Evolutionary conservation across 1,140 invertebrate species (phyloP), one percentile per base, ranked within the genome.

Genomic region (Frieseomelitta varia): DNA sequence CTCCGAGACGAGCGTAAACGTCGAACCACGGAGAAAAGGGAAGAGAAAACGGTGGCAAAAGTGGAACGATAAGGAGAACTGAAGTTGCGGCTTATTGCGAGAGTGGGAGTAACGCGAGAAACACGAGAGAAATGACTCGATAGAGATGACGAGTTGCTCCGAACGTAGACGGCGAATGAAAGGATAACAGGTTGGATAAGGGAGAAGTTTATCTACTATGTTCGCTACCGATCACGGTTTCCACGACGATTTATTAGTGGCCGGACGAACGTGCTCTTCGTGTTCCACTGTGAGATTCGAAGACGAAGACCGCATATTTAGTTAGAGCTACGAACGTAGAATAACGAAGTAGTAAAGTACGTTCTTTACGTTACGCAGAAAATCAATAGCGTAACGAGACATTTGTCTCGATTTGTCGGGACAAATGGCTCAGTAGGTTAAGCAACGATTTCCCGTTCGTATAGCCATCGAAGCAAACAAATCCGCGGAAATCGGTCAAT

Each of bases 161-260:
- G 55, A 76, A 34, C 24, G 53, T 15, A n/a, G 21, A 21, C n/a
- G 55, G 21, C 11, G 17, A 74, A 30, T 27, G 72, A 15, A 55
- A 56, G 73, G 53, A 75, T 75, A 75, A 75, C 73, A 75, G 73
- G 55, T 75, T 75, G 55, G 47, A 72, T 72, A 72, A 72, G 47
- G 39, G 8, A 51, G 71, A 53, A 21, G 71, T 72, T 72, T 72
- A 53, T 27, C n/a, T 14, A 53, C 24, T 27, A 27, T 15, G 14
- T 27, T 47, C n/a, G 69, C 47, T 72, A 72, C 47, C n/a, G 47
- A 51, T 69, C 68, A 69, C n/a, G n/a, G n/a, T 51, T 27, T 17
- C 6, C 27, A 14, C 15, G 53, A 72, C 15, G 24, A 51, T 51
- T 27, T 71, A 17, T 24, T 30, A 30, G 30, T 30, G 2, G 30